Percentiles rank a stretch among this genome's conserved stretches.
phyloP scores from a whole-genome alignment of 2,888 invertebrate genomes.

The Bembecia ichneumoniformis region DNA sequence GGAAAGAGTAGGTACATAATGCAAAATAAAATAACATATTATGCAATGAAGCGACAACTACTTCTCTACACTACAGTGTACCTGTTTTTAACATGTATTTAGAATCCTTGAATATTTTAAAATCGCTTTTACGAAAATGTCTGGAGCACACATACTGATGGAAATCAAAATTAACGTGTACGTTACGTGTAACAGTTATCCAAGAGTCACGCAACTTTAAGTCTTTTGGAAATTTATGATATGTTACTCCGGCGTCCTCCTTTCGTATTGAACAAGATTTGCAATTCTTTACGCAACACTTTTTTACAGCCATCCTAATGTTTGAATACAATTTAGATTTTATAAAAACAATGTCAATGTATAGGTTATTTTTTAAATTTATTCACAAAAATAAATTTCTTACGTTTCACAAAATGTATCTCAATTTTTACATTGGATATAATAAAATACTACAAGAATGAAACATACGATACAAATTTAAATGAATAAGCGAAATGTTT shows the following conservation, averaged over 20 bases:
- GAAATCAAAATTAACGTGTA: conserved; percentile 63
- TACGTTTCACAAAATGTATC: too few species aligned
- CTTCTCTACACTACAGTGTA: conserved; percentile 16
- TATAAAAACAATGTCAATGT: too few species aligned
- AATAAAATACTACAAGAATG: too few species aligned
- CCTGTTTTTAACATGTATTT: conserved; percentile 79
- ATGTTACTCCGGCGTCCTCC: conserved; percentile 79
- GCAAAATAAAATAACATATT: too few species aligned
- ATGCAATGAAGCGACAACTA: background rate
- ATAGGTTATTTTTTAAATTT: too few species aligned
- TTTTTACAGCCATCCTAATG: conserved; percentile 72
- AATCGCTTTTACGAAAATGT: conserved; percentile 82
- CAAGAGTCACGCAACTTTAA: conserved; percentile 73
- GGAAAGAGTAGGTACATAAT: too few species aligned
- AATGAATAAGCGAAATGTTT: too few species aligned
- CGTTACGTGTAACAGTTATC: conserved; percentile 75
- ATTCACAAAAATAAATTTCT: too few species aligned
- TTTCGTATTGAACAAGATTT: conserved; percentile 72
- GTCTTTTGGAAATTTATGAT: conserved; percentile 82
- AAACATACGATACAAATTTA: too few species aligned
- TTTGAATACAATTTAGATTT: background rate
- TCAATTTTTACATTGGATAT: too few species aligned
- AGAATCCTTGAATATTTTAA: conserved; percentile 77
- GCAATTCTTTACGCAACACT: conserved; percentile 76
- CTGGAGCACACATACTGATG: conserved; percentile 80